A percentile compares a stretch with the other conserved stretches of the same genome.
Evolutionary conservation across 2,888 invertebrate species (phyloP).

Genomic region (Callosobruchus maculatus): DNA sequence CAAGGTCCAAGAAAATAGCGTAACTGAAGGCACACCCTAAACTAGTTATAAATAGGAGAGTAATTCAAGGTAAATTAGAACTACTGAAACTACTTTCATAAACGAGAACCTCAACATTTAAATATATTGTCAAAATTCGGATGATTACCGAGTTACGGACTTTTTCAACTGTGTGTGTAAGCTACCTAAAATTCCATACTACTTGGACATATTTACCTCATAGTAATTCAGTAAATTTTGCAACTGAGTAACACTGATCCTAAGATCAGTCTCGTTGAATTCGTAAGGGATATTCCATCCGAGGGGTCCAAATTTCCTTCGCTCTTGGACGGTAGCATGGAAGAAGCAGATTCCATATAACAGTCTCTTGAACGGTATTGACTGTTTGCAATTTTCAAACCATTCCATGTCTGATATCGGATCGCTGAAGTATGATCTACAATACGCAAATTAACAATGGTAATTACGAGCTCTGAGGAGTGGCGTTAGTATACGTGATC

Average conservation of each 20-base stretch:
- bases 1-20: too few species aligned
- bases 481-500: too few species aligned
- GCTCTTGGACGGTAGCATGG: conserved; percentile 88
- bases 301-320: conserved; percentile 86
- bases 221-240: conserved; percentile 84
- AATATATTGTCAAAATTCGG: too few species aligned
- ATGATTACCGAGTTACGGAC: too few species aligned
- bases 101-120: too few species aligned
- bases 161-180: too few species aligned
- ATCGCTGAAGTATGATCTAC: conserved; percentile 72
- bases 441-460: background rate
- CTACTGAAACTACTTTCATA: too few species aligned
- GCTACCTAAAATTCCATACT: too few species aligned
- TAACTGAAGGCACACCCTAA: too few species aligned
- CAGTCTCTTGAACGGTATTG: conserved; percentile 75
- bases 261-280: conserved; percentile 91
- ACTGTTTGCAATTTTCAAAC: conserved; percentile 79
- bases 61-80: too few species aligned
- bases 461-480: too few species aligned
- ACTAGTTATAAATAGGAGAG: too few species aligned
- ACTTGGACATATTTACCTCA: conserved; percentile 58
- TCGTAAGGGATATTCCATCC: conserved; percentile 97
- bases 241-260: conserved; percentile 84
- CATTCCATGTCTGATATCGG: conserved; percentile 85
- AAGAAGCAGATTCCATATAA: conserved; percentile 90